A percentile compares a stretch with the other conserved stretches of the same genome.
Evolutionary conservation across 2,888 invertebrate species (phyloP).

Genomic region (Acronicta alni): DNA sequence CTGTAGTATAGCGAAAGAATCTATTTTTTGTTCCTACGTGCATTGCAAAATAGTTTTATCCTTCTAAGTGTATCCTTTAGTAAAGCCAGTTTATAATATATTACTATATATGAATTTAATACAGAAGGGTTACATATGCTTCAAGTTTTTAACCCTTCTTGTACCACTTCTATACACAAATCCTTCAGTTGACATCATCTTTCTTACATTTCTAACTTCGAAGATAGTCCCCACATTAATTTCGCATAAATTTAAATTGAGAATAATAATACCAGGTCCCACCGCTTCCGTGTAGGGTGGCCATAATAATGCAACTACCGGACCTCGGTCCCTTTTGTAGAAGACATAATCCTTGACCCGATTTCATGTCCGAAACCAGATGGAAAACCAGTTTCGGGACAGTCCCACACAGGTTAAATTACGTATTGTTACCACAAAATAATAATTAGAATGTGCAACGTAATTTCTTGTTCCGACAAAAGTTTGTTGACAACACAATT

Average conservation of each 20-base stretch:
- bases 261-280: constrained; percentile 46
- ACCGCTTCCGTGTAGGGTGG: constrained; percentile 75
- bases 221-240: constrained; percentile 28
- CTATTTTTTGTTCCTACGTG: too few species aligned
- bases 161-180: constrained; percentile 5
- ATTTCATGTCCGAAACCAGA: constrained; percentile 61
- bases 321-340: constrained; percentile 61
- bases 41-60: too few species aligned
- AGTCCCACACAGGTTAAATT: constrained; percentile 81
- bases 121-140: background rate
- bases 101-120: too few species aligned
- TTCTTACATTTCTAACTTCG: constrained; percentile 25
- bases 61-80: too few species aligned
- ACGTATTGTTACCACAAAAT: constrained; percentile 66
- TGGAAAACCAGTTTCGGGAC: constrained; percentile 64
- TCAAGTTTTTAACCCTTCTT: background rate
- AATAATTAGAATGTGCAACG: constrained; percentile 54
- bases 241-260: constrained; percentile 37
- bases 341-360: constrained; percentile 77
- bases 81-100: too few species aligned
- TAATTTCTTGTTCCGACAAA: constrained; percentile 47
- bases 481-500: constrained; percentile 43
- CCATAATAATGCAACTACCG: constrained; percentile 70
- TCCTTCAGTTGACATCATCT: constrained; percentile 7
- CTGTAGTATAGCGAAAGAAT: too few species aligned